These are phyloP conservation scores for Carassius auratus DNA, from an alignment of 2,113 vertebrate genomes.

Conservation along the genomic window DNA sequence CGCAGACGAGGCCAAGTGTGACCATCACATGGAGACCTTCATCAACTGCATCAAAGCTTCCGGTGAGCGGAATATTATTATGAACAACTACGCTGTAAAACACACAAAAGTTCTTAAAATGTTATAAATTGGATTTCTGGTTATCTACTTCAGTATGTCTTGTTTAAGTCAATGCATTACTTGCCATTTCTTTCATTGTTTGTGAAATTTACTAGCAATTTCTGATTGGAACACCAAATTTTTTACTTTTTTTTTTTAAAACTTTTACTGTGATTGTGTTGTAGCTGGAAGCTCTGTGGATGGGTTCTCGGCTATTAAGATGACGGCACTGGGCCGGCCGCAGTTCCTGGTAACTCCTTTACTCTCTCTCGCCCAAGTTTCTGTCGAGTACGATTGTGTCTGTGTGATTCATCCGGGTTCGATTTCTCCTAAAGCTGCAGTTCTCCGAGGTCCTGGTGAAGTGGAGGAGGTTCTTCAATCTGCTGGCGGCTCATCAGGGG, in stretches of 20 bases:
- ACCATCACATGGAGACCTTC: constrained; percentile 89
- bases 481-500: constrained; percentile 83
- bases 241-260: too few species aligned
- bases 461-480: constrained; percentile 85
- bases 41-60: constrained; percentile 87
- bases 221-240: too few species aligned
- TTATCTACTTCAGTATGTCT: too few species aligned
- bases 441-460: constrained; percentile 90
- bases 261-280: not conserved
- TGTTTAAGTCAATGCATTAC: too few species aligned
- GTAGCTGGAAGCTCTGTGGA: constrained; percentile 83
- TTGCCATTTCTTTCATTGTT: too few species aligned
- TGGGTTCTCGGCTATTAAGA: constrained; percentile 89
- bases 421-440: constrained; percentile 74
- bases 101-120: too few species aligned
- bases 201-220: too few species aligned
- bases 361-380: not conserved
- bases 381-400: not conserved
- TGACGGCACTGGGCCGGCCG: constrained; percentile 87
- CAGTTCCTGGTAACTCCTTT: constrained; percentile 86
- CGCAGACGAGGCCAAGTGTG: constrained; percentile 86
- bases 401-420: not conserved
- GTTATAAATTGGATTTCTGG: too few species aligned
- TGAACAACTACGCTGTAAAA: too few species aligned
- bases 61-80: constrained; percentile 67